Evolutionary conservation across 1,140 invertebrate species (phyloP).

Genomic region (Papilio polyxenes): DNA sequence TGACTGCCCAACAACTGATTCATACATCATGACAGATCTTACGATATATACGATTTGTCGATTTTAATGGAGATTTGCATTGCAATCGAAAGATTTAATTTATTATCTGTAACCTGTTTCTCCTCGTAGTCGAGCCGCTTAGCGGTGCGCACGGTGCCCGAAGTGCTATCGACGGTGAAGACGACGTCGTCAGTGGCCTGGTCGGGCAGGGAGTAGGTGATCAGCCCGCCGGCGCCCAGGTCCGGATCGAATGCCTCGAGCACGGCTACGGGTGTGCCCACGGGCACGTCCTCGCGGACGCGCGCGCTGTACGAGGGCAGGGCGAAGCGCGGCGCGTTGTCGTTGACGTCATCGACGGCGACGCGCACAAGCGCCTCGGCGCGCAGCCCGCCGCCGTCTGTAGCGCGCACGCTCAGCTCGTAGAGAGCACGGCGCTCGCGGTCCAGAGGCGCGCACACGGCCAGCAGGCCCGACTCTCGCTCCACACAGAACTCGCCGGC

Average conservation of each 20-base stretch:
- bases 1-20: no score
- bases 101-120: conserved; percentile 81
- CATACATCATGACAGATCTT: no score
- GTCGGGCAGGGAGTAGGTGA: conserved; percentile 88
- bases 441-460: conserved; percentile 88
- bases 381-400: conserved; percentile 87
- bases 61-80: no score
- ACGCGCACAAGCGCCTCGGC: conserved; percentile 90
- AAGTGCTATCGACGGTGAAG: conserved; percentile 90
- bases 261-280: conserved; percentile 91
- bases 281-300: conserved; percentile 94
- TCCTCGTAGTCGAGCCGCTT: conserved; percentile 92
- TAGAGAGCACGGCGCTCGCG: conserved; percentile 91
- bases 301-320: conserved; percentile 89
- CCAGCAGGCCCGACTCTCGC: conserved; percentile 87
- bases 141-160: conserved; percentile 90
- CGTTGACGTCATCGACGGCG: conserved; percentile 94
- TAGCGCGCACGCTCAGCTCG: conserved; percentile 90
- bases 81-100: not conserved
- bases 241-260: conserved; percentile 94
- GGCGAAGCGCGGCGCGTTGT: conserved; percentile 92
- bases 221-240: conserved; percentile 88
- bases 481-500: conserved; percentile 91
- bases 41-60: no score
- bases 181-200: conserved; percentile 83